Evolutionary conservation across 2,113 vertebrate species (phyloP).

Genomic region (Oryzias curvinotus): DNA sequence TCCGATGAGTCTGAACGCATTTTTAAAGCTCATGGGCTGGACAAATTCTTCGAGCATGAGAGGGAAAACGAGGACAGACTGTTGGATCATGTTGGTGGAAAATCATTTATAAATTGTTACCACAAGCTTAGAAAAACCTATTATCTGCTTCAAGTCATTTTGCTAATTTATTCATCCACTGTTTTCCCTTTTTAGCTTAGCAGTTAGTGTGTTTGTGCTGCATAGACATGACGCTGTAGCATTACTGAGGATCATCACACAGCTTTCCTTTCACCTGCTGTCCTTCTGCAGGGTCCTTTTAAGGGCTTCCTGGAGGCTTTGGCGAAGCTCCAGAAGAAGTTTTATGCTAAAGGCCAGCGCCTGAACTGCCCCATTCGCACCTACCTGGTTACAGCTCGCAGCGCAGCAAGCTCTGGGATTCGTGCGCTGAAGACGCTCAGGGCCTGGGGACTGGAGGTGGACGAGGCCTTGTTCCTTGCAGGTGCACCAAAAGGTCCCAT

Average conservation of each 20-base stretch:
- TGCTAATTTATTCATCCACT: not conserved
- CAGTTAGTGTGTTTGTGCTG: not conserved
- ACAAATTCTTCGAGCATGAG: constrained; percentile 96
- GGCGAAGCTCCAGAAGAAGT: constrained; percentile 97
- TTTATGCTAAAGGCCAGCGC: constrained; percentile 91
- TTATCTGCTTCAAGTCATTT: not conserved
- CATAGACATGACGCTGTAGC: not conserved
- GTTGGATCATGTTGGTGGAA: constrained; percentile 85
- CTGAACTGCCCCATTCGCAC: constrained; percentile 96
- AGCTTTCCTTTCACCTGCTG: not conserved
- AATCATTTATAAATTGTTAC: not conserved
- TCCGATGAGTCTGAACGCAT: constrained; percentile 97
- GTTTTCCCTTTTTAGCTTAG: too few relatives aligned
- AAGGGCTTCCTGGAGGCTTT: constrained; percentile 93
- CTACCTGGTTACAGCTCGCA: constrained; percentile 92
- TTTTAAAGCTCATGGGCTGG: constrained; percentile 93
- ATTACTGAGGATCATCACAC: not conserved
- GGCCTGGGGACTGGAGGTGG: constrained; percentile 95
- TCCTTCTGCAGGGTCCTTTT: constrained; percentile 84
- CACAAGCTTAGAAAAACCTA: too few relatives aligned
- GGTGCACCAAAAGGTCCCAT: constrained; percentile 95
- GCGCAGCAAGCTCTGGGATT: constrained; percentile 94
- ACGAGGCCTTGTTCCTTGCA: constrained; percentile 93
- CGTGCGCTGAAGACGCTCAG: constrained; percentile 94
- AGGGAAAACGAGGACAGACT: constrained; percentile 90